phyloP scores from a whole-genome alignment of 2,113 vertebrate species.

The Boulengeromyrus knoepffleri region DNA sequence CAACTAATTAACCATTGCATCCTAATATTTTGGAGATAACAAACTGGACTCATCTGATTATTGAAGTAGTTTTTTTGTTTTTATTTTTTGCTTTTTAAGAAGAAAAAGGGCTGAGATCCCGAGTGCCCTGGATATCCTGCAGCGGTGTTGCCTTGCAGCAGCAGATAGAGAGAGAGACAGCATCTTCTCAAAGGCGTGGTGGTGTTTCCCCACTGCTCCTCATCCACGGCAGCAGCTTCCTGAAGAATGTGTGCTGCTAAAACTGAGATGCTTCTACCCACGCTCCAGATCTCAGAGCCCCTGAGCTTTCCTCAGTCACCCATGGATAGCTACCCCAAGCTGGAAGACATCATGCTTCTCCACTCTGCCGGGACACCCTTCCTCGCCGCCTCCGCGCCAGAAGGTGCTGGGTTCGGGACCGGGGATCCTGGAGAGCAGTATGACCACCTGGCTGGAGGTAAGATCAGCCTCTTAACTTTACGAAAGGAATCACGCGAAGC shows the following conservation, averaged over 20 bases:
- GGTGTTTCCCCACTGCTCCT: constrained; percentile 49
- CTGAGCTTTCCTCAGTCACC: constrained; percentile 91
- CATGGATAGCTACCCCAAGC: constrained; percentile 96
- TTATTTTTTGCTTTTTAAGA: constrained; percentile 22
- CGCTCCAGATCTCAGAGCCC: constrained; percentile 88
- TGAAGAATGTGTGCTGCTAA: constrained; percentile 86
- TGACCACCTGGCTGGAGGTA: constrained; percentile 94
- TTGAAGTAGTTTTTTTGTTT: constrained; percentile 35
- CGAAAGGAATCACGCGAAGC: constrained; percentile 10
- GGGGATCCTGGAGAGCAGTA: constrained; percentile 84
- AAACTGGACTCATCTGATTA: constrained; percentile 49
- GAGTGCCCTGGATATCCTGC: constrained; percentile 25
- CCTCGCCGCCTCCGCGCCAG: constrained; percentile 72
- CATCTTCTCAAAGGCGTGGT: constrained; percentile 43
- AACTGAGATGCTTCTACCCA: constrained; percentile 90
- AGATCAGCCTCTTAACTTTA: constrained; percentile 41
- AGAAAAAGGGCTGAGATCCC: constrained; percentile 13
- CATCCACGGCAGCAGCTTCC: constrained; percentile 40
- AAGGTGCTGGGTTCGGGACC: constrained; percentile 74
- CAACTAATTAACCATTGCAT: constrained; percentile 31
- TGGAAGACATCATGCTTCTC: constrained; percentile 97
- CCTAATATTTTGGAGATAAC: constrained; percentile 50
- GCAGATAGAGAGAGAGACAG: constrained; percentile 8
- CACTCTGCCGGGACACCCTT: constrained; percentile 80
- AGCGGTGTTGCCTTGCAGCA: neutral